phyloP scores from a whole-genome alignment of 2,797 vertebrate species.

The Oreochromis grahami region DNA sequence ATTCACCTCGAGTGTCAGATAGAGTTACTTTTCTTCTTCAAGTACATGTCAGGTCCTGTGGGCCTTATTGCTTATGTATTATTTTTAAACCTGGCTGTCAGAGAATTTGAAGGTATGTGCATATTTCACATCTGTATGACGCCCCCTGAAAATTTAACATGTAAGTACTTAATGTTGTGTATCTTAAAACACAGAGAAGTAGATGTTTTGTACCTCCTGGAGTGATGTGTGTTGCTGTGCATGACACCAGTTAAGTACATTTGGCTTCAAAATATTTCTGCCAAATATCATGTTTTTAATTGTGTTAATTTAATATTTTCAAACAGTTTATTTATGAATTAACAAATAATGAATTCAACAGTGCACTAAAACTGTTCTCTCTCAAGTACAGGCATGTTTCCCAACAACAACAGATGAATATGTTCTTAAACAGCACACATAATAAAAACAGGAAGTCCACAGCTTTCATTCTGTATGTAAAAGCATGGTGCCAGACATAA shows the following conservation, averaged over 20 bases:
- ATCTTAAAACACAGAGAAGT: not conserved
- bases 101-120: not conserved
- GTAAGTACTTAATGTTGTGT: rapidly evolving
- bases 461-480: not conserved
- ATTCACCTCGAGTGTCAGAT: rapidly evolving
- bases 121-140: rapidly evolving
- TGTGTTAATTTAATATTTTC: rapidly evolving
- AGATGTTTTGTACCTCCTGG: not conserved
- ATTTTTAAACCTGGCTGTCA: not conserved
- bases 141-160: rapidly evolving
- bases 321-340: not conserved
- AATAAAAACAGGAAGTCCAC: not conserved
- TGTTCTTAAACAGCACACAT: rapidly evolving
- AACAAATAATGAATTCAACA: not conserved
- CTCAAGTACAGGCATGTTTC: rapidly evolving
- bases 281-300: rapidly evolving
- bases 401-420: not conserved
- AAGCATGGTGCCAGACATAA: rapidly evolving
- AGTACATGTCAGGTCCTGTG: rapidly evolving
- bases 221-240: not conserved
- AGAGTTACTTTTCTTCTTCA: not conserved
- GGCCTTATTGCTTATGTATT: rapidly evolving
- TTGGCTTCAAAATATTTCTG: not conserved
- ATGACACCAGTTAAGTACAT: not conserved
- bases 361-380: rapidly evolving